A percentile compares a stretch with the other conserved stretches of the same genome.
Conservation (phyloP, 1,140 invertebrate species). For the Streblospio benedicti region DNA sequence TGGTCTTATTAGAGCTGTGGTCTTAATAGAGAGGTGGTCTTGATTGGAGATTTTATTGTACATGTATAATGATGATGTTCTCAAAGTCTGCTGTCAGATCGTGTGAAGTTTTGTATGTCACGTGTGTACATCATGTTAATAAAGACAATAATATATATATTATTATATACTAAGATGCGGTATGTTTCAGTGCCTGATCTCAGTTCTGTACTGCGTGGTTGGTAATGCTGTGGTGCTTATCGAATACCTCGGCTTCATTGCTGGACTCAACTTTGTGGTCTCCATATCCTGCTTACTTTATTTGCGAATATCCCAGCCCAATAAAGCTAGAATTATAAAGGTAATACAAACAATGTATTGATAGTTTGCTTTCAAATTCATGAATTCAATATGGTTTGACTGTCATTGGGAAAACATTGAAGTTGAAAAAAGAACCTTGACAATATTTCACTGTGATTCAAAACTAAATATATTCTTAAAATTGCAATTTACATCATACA, state of each 20-base stretch:
- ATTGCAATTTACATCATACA: background rate
- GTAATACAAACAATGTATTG: background rate
- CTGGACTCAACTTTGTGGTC: background rate
- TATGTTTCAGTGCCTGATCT: background rate
- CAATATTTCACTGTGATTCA: background rate
- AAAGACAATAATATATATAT: no score
- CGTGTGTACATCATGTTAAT: no score
- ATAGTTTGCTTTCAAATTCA: background rate
- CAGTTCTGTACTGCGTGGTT: background rate
- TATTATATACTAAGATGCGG: background rate
- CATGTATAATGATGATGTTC: no score
- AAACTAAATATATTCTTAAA: background rate
- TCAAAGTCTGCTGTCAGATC: no score
- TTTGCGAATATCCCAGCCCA: background rate
- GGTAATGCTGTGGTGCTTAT: background rate
- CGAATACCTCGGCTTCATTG: slow-evolving; percentile 2
- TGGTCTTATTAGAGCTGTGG: no score
- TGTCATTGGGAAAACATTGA: background rate
- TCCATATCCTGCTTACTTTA: background rate
- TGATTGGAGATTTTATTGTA: no score
- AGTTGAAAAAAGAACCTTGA: background rate
- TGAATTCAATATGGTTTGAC: background rate
- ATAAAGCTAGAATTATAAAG: background rate
- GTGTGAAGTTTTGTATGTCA: no score
- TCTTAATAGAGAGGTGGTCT: no score